Percentiles rank a stretch among this genome's conserved stretches.
phyloP scores from a whole-genome alignment of 1,140 invertebrate genomes.

The Cepaea nemoralis region DNA sequence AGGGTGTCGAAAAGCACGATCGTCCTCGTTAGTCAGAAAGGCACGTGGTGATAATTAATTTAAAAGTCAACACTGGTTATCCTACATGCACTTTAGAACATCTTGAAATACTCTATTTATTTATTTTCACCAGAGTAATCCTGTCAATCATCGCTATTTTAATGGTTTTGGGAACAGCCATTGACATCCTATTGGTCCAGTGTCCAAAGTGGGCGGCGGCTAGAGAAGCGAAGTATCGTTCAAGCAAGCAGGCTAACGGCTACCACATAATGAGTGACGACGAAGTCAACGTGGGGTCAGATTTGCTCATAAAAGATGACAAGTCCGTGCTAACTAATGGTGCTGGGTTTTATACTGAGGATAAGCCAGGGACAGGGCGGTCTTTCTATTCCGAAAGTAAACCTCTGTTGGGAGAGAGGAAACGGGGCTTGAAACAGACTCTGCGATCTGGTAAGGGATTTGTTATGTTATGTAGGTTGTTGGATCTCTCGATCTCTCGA shows the following conservation, averaged over 20 bases:
- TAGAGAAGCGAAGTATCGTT: background rate
- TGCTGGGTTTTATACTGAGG: background rate
- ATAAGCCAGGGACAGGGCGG: background rate
- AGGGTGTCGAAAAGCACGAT: too few species aligned
- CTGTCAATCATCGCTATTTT: background rate
- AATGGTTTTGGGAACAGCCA: slow-evolving; percentile 38
- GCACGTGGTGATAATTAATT: too few species aligned
- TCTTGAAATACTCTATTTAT: too few species aligned
- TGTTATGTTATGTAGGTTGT: too few species aligned
- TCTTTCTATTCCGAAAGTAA: background rate
- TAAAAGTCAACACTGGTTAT: too few species aligned
- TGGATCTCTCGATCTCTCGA: too few species aligned
- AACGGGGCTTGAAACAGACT: background rate
- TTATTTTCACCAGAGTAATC: background rate
- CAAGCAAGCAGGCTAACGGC: background rate
- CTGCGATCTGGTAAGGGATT: background rate
- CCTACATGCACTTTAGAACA: too few species aligned
- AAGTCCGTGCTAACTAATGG: background rate
- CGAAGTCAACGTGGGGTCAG: background rate
- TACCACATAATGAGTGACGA: background rate
- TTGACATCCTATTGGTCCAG: slow-evolving; percentile 40
- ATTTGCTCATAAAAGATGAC: background rate
- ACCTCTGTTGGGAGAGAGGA: background rate
- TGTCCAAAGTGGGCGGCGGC: slow-evolving; percentile 29
- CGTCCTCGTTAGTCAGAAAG: too few species aligned